Evolutionary conservation across 2,888 invertebrate species (phyloP), one percentile per base, ranked within the genome.

Genomic region (Lasiommata megera): DNA sequence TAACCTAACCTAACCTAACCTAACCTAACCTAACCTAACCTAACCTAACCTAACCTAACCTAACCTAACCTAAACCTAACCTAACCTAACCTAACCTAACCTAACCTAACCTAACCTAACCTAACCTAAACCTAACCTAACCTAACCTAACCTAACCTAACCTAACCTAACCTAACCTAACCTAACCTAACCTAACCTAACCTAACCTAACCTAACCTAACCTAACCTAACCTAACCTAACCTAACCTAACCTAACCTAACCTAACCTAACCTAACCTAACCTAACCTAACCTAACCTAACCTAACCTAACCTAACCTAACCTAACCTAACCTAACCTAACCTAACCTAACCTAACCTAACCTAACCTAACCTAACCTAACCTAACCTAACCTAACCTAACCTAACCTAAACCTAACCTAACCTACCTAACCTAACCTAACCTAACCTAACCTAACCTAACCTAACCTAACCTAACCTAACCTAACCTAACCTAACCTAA

Each of bases 241-340:
- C 61, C 61, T 58, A 61, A 61, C 61, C 61, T 61, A 58, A 58
- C 58, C 56, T 58, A 58, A 56, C 58, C 58, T 58, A 61, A 58
- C 61, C 58, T 61, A 61, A 61, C 61, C 58, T 58, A 55, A 55
- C 51, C 44, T 44, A 44, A 44, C 44, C 44, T 44, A 44, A 44
- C 44, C 44, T 44, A 54, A 54, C 54, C 51, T 51, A 59, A 50
- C 55, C 51, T 54, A 54, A 44, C 48, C 44, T 54, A 58, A 55
- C 51, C 51, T 55, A 59, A 59, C 51, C 47, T 48, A 55, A 55
- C 54, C 54, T 54, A 54, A 54, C 54, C 43, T 44, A 54, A 43
- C 51, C 37, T 44, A 44, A 44, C 43, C 44, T 44, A 54, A 54
- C 54, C 54, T 54, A 54, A 54, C 54, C 44, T 44, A 54, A 54